These are phyloP conservation scores for Hypsibius dujardini DNA, from an alignment of 1,140 invertebrate species.

Conservation along the genomic window DNA sequence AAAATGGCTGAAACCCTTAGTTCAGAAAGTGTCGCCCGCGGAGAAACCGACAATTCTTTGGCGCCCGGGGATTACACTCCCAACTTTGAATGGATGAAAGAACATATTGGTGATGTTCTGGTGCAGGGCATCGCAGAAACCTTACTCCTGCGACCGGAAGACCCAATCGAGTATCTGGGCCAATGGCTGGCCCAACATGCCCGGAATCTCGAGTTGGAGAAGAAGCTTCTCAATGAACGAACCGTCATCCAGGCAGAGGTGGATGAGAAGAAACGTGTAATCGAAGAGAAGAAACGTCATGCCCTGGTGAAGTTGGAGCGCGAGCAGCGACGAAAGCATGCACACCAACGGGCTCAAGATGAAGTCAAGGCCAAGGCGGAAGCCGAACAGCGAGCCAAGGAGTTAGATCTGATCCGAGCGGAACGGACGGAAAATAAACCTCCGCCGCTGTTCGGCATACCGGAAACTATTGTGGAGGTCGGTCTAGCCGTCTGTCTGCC, in stretches of 20 bases:
- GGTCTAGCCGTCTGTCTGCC: too few relatives aligned
- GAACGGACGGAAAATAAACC: not conserved
- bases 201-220: not conserved
- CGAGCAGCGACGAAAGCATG: not conserved
- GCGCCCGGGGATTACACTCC: too few relatives aligned
- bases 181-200: not conserved
- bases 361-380: conserved; percentile 16
- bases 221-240: not conserved
- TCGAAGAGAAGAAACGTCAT: not conserved
- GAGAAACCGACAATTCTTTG: too few relatives aligned
- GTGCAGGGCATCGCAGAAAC: conserved; percentile 13
- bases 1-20: too few relatives aligned
- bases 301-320: not conserved
- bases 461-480: conserved; percentile 7
- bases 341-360: not conserved
- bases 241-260: not conserved
- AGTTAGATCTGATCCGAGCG: not conserved
- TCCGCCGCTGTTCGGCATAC: not conserved
- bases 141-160: not conserved
- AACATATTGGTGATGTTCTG: conserved; percentile 11
- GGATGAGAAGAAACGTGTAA: not conserved
- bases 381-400: conserved; percentile 20
- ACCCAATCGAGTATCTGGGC: conserved; percentile 11
- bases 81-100: conserved; percentile 13
- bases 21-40: too few relatives aligned